Conservation (phyloP, 2,888 invertebrate species). For the Bruchidius siliquastri region DNA sequence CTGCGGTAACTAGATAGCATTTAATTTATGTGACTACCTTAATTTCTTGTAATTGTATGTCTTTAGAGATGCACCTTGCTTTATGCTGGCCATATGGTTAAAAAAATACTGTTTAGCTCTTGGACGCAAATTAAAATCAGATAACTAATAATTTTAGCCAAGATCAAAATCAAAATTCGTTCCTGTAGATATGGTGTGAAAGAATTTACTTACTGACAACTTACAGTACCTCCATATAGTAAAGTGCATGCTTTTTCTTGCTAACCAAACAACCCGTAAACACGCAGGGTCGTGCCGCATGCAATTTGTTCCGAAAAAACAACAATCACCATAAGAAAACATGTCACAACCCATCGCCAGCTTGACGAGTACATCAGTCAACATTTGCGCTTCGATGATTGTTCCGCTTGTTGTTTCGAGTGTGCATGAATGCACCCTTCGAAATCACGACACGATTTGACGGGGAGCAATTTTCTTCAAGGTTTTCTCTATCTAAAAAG, state of each 20-base stretch:
- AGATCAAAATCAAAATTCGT: too few relatives aligned
- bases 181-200: too few relatives aligned
- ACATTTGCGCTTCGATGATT: conserved; percentile 36
- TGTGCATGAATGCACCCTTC: conserved; percentile 6
- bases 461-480: background rate
- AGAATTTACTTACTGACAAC: too few relatives aligned
- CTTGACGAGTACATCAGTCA: conserved; percentile 48
- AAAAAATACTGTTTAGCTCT: too few relatives aligned
- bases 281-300: conserved; percentile 31
- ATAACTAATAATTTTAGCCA: too few relatives aligned
- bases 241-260: background rate
- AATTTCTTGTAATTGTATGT: too few relatives aligned
- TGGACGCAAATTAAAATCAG: too few relatives aligned
- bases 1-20: too few relatives aligned
- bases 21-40: too few relatives aligned
- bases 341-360: conserved; percentile 38
- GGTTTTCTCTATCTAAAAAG: background rate
- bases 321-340: conserved; percentile 39
- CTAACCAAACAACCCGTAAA: background rate
- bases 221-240: too few relatives aligned
- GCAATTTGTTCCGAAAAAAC: conserved; percentile 37
- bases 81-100: too few relatives aligned
- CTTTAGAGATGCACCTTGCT: too few relatives aligned
- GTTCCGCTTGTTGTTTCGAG: conserved; percentile 10
- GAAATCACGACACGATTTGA: background rate